These are phyloP conservation scores for Miltochrista miniata DNA, from an alignment of 2,888 invertebrate species.

Conservation along the genomic window DNA sequence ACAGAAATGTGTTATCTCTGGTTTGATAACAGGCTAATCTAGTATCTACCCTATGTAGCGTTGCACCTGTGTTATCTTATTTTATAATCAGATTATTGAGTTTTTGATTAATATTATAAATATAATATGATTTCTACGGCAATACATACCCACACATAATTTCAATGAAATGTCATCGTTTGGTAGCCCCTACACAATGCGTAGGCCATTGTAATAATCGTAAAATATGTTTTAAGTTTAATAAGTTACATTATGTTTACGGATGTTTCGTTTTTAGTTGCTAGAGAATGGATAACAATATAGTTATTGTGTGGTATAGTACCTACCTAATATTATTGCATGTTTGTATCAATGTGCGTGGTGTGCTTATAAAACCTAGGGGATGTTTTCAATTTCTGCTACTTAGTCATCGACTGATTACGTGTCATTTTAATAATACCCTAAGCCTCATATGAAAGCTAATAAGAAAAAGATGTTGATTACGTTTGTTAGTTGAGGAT, in stretches of 20 bases:
- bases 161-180: conserved; percentile 1
- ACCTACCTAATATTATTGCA: conserved; percentile 27
- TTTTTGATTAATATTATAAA: conserved; percentile 2
- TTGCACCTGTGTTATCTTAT: conserved; percentile 1
- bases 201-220: neutral
- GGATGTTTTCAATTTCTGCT: neutral
- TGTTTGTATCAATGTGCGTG: conserved; percentile 27
- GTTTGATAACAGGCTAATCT: neutral
- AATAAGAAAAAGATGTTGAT: too few species aligned
- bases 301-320: neutral
- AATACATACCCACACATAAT: too few species aligned
- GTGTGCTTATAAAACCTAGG: conserved; percentile 24
- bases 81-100: conserved; percentile 2
- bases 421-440: neutral
- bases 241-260: neutral
- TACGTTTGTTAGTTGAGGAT: too few species aligned
- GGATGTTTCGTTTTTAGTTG: neutral
- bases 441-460: too few species aligned
- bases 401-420: neutral
- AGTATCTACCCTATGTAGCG: conserved; percentile 1
- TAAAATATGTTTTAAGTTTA: neutral
- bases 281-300: neutral
- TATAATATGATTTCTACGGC: conserved; percentile 13
- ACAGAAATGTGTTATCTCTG: neutral
- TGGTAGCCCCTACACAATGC: neutral